Conservation (phyloP, 2,797 vertebrate genomes). For the Lepilemur septentrionalis region DNA sequence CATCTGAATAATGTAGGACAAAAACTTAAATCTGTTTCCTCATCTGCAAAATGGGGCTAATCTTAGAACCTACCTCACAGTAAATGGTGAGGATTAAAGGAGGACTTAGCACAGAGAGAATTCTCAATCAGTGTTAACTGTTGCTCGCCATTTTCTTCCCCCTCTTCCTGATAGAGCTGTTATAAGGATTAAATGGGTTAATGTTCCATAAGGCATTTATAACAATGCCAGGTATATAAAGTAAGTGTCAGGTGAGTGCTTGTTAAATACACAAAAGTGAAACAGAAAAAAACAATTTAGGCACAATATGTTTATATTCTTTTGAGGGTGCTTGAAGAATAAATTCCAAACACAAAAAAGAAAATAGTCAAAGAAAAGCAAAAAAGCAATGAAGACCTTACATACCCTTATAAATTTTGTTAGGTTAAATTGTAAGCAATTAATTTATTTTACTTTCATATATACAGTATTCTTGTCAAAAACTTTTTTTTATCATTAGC, state of each 20-base stretch:
- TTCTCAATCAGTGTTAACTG: background rate
- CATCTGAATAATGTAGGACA: background rate
- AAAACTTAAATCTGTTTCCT: background rate
- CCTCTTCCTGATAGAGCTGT: background rate
- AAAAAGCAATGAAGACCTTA: background rate
- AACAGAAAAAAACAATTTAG: background rate
- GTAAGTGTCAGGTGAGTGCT: background rate
- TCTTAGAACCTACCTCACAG: background rate
- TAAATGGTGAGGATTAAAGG: background rate
- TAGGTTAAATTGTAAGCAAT: background rate
- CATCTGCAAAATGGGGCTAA: background rate
- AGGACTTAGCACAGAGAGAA: background rate
- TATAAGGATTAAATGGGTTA: background rate
- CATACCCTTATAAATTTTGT: background rate
- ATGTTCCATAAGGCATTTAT: background rate
- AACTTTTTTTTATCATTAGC: background rate
- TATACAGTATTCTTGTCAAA: background rate
- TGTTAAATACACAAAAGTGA: background rate
- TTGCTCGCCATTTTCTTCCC: background rate
- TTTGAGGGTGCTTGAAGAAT: background rate
- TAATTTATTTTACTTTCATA: background rate
- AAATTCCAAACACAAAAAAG: background rate
- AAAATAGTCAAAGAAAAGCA: background rate
- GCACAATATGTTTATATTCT: background rate
- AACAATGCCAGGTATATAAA: background rate